These are phyloP conservation scores for Corythornis cristatus DNA, from an alignment of 2,113 vertebrate genomes.

Conservation along the genomic window DNA sequence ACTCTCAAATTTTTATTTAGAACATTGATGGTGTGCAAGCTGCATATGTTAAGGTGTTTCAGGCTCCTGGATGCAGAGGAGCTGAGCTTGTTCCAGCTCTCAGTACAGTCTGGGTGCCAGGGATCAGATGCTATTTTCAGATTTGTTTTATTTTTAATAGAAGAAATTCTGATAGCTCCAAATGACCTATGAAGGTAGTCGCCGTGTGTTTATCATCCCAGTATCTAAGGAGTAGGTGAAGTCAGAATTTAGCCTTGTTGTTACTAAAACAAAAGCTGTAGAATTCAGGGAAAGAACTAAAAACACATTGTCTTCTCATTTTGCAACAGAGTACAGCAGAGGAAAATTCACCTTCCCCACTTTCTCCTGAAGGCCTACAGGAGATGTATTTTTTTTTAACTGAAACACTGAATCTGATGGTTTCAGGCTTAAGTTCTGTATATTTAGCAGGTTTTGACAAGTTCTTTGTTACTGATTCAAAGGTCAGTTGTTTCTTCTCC, in stretches of 20 bases:
- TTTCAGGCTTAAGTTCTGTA: not conserved
- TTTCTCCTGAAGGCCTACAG: not conserved
- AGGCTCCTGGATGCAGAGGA: not conserved
- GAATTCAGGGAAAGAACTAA: not conserved
- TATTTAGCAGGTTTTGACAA: not conserved
- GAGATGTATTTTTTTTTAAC: not conserved
- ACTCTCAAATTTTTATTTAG: not conserved
- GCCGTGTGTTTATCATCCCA: not conserved
- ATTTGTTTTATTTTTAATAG: not conserved
- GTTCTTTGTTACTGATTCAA: not conserved
- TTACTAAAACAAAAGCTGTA: not conserved
- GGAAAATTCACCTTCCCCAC: not conserved
- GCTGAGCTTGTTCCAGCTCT: rapidly evolving
- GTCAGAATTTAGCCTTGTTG: not conserved
- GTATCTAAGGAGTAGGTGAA: not conserved
- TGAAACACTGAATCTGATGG: not conserved
- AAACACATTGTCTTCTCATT: not conserved
- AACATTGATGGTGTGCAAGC: not conserved
- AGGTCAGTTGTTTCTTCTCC: not conserved
- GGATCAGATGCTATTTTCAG: not conserved
- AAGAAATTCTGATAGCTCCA: not conserved
- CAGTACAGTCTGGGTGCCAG: not conserved
- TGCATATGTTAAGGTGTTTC: not conserved
- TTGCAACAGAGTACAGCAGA: not conserved
- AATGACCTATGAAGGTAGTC: rapidly evolving